These are phyloP conservation scores for Rhinogobio ventralis DNA, from an alignment of 2,797 vertebrate species.

Conservation along the genomic window DNA sequence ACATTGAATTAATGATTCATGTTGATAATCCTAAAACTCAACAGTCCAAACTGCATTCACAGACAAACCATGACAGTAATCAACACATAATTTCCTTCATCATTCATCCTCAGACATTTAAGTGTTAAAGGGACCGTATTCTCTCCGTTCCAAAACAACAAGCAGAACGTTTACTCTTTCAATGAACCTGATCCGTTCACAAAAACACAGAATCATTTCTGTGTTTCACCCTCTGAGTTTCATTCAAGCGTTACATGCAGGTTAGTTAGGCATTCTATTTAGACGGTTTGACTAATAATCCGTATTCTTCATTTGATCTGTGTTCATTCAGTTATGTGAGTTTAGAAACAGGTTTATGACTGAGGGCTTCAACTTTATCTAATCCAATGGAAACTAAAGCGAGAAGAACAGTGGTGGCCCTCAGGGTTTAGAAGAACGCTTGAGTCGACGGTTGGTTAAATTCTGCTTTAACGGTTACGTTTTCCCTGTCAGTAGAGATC, in stretches of 20 bases:
- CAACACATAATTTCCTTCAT: constrained; percentile 48
- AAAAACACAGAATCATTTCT: constrained; percentile 13
- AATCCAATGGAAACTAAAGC: not conserved
- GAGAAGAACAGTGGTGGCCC: constrained; percentile 63
- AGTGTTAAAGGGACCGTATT: constrained; percentile 84
- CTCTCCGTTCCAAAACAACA: constrained; percentile 14
- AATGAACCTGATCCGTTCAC: constrained; percentile 29
- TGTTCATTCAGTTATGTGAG: constrained; percentile 59
- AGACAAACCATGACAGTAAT: constrained; percentile 1
- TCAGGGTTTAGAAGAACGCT: constrained; percentile 76
- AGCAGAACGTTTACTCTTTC: constrained; percentile 16
- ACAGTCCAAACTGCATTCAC: constrained; percentile 36
- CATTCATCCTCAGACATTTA: constrained; percentile 56
- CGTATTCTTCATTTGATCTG: not conserved
- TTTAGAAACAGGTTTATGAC: constrained; percentile 81
- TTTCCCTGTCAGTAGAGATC: constrained; percentile 13
- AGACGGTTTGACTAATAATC: constrained; percentile 35
- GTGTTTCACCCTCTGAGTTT: constrained; percentile 84
- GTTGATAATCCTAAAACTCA: not conserved
- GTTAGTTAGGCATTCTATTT: constrained; percentile 39
- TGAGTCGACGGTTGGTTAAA: constrained; percentile 81
- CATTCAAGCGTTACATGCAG: constrained; percentile 58
- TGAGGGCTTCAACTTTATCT: constrained; percentile 68
- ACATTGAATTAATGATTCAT: not conserved
- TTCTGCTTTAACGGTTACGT: constrained; percentile 68